Evolutionary conservation across 2,113 vertebrate species (phyloP).

Genomic region (Gopherus flavomarginatus): DNA sequence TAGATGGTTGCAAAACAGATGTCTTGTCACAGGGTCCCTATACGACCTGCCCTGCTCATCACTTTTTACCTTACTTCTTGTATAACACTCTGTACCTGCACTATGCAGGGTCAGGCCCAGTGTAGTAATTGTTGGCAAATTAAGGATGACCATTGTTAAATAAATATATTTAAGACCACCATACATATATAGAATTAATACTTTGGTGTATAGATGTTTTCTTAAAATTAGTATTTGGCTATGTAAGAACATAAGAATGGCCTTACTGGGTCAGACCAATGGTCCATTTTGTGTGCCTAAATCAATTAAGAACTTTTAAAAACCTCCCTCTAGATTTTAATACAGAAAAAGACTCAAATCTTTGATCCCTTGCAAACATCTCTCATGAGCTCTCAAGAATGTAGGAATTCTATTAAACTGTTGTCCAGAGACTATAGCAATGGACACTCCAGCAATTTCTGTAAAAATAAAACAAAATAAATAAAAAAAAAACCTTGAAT

Average conservation of each 20-base stretch:
- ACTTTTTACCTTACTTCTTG: neutral
- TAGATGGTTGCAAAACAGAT: neutral
- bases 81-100: neutral
- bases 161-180: neutral
- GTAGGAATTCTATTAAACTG: neutral
- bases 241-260: neutral
- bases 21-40: neutral
- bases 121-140: neutral
- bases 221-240: neutral
- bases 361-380: neutral
- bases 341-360: neutral
- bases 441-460: neutral
- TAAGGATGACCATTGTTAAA: fast-evolving
- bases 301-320: neutral
- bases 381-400: neutral
- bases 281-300: neutral
- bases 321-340: neutral
- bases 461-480: neutral
- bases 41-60: neutral
- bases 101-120: neutral
- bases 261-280: neutral
- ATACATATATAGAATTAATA: neutral
- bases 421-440: neutral
- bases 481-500: fast-evolving
- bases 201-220: neutral